Evolutionary conservation across 2,888 invertebrate species (phyloP).

Genomic region (Ophion obscuratus): DNA sequence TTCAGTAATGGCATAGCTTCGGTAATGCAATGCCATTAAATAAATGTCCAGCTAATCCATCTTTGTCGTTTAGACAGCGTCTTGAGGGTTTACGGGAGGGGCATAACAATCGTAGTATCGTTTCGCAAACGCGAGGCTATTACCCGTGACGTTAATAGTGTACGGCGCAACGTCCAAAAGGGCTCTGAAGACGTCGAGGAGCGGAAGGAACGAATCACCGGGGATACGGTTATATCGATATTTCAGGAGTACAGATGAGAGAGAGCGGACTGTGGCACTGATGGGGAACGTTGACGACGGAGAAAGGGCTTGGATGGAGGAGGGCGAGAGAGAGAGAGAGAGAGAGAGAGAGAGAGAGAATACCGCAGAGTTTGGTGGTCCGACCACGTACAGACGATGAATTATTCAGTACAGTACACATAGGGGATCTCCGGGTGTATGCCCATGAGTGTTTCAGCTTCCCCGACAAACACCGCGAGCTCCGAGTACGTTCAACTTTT

Average conservation of each 20-base stretch:
- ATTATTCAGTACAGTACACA: conserved; percentile 53
- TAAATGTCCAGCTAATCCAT: not conserved
- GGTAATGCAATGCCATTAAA: conserved; percentile 3
- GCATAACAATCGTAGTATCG: not conserved
- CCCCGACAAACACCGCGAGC: conserved; percentile 37
- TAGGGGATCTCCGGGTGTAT: conserved; percentile 20
- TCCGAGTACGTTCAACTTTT: conserved; percentile 45
- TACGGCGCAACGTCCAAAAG: not conserved
- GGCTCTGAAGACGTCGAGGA: conserved; percentile 2
- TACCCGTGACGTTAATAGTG: conserved; percentile 24
- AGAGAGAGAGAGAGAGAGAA: conserved; percentile 1
- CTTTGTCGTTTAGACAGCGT: not conserved
- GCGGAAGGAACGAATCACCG: conserved; percentile 36
- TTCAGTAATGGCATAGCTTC: not conserved
- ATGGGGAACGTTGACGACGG: not conserved
- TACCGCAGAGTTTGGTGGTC: conserved; percentile 35
- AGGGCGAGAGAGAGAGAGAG: not conserved
- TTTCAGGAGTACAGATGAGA: not conserved
- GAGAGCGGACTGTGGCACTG: not conserved
- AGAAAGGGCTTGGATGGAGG: not conserved
- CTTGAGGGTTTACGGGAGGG: not conserved
- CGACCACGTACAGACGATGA: conserved; percentile 52
- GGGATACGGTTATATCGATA: conserved; percentile 13
- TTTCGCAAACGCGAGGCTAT: conserved; percentile 10
- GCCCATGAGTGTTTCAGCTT: conserved; percentile 40